Conservation (phyloP, 1,140 invertebrate species). For the Drosophila lini region DNA sequence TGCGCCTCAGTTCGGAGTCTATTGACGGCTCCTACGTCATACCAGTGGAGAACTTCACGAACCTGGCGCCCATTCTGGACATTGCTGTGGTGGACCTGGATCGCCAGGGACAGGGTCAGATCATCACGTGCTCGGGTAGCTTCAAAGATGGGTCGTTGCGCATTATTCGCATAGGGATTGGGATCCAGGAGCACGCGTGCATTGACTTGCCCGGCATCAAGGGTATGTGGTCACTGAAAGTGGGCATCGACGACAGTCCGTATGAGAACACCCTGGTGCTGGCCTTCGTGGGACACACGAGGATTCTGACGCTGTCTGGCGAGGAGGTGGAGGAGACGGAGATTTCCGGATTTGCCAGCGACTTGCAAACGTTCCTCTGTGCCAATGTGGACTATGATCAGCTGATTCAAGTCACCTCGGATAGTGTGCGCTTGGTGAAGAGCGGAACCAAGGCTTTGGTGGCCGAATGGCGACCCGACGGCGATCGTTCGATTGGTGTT, state of each 20-base stretch:
- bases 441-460: slow-evolving; percentile 88
- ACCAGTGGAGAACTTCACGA: slow-evolving; percentile 98
- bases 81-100: slow-evolving; percentile 99
- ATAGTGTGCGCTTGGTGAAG: slow-evolving; percentile 89
- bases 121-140: slow-evolving; percentile 98
- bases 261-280: slow-evolving; percentile 95
- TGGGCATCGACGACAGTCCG: slow-evolving; percentile 86
- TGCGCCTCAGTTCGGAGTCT: slow-evolving; percentile 94
- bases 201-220: slow-evolving; percentile 99
- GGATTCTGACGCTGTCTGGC: slow-evolving; percentile 94
- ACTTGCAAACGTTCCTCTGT: slow-evolving; percentile 96
- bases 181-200: slow-evolving; percentile 98
- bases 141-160: slow-evolving; percentile 98
- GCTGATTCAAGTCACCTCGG: slow-evolving; percentile 89
- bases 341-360: slow-evolving; percentile 94
- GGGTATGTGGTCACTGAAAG: slow-evolving; percentile 97
- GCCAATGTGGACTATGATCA: slow-evolving; percentile 93
- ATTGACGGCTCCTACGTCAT: slow-evolving; percentile 96
- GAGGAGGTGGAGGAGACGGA: slow-evolving; percentile 99
- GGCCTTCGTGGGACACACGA: slow-evolving; percentile 97
- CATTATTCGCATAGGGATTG: slow-evolving; percentile 98
- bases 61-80: slow-evolving; percentile 98
- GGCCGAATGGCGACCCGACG: slow-evolving; percentile 91
- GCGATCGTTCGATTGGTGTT: slow-evolving; percentile 92
- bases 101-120: slow-evolving; percentile 97